Evolutionary conservation across 2,113 vertebrate genomes (phyloP).

Genomic region (Vulpes ferrilata): DNA sequence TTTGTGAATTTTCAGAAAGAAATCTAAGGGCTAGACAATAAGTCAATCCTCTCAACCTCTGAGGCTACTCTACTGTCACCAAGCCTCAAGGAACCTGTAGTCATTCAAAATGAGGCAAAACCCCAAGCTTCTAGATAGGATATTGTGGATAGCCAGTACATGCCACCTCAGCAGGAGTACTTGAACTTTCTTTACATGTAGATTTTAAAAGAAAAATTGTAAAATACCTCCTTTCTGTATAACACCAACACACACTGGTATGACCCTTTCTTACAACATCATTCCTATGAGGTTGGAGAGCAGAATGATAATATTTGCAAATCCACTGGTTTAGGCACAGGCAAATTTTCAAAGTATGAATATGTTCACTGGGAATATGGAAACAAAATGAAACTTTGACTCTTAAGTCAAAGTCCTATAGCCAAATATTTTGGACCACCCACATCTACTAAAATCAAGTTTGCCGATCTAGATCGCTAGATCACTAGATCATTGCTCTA

Average conservation of each 20-base stretch:
- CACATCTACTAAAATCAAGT: not conserved
- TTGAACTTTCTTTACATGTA: not conserved
- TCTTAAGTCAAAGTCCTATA: not conserved
- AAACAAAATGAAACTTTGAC: not conserved
- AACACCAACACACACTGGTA: not conserved
- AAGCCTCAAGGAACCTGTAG: not conserved
- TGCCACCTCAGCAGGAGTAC: not conserved
- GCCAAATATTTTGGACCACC: not conserved
- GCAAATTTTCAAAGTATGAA: not conserved
- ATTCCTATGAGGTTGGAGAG: not conserved
- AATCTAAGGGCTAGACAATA: not conserved
- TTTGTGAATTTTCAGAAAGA: not conserved
- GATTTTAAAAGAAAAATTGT: not conserved
- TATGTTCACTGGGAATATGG: not conserved
- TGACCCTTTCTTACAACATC: not conserved
- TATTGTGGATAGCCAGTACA: not conserved
- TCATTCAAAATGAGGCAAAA: not conserved
- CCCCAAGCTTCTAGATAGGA: not conserved
- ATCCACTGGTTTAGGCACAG: not conserved
- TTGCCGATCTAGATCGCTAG: not conserved
- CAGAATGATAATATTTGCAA: not conserved
- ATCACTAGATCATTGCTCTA: not conserved
- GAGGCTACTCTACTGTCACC: not conserved
- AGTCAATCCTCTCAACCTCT: not conserved
- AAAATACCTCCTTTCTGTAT: not conserved